These are phyloP conservation scores for Brachyhypopomus gauderio DNA, from an alignment of 2,113 vertebrate genomes.

Conservation along the genomic window DNA sequence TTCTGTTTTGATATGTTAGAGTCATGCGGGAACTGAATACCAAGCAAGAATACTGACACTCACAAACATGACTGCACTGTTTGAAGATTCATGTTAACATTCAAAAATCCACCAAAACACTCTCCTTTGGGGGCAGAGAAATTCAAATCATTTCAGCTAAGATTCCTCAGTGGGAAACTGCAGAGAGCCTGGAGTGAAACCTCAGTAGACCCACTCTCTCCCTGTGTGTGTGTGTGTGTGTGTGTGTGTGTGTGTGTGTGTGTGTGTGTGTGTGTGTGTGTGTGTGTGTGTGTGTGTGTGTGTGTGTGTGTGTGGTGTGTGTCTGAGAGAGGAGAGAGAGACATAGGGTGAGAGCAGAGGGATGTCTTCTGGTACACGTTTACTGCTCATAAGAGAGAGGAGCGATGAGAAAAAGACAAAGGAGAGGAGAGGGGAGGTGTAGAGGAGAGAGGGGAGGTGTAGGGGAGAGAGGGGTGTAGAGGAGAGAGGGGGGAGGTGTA, in stretches of 20 bases:
- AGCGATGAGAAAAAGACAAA: too few relatives aligned
- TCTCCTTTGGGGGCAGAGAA: constrained; percentile 23
- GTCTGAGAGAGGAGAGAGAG: constrained; percentile 12
- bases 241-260: constrained; percentile 30
- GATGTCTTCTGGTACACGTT: constrained; percentile 15
- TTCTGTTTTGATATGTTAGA: not conserved
- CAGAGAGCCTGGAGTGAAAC: constrained; percentile 39
- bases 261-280: constrained; percentile 29
- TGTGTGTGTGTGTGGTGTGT: constrained; percentile 17
- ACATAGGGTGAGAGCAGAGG: not conserved
- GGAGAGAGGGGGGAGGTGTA: not conserved
- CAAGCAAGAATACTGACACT: constrained; percentile 15
- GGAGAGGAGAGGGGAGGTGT: not conserved
- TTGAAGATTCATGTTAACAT: constrained; percentile 43
- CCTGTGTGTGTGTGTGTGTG: constrained; percentile 22
- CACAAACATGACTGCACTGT: constrained; percentile 34
- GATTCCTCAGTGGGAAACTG: constrained; percentile 30
- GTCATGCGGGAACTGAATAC: constrained; percentile 19
- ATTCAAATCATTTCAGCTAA: constrained; percentile 43
- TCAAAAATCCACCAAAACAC: constrained; percentile 29
- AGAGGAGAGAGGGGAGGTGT: constrained; percentile 31
- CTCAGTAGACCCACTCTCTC: not conserved
- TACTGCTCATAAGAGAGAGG: constrained; percentile 9
- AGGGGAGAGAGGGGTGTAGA: constrained; percentile 13
- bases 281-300: constrained; percentile 4